These are phyloP conservation scores for Gnathonemus longibarbis DNA, from an alignment of 2,113 vertebrate species.

Conservation along the genomic window DNA sequence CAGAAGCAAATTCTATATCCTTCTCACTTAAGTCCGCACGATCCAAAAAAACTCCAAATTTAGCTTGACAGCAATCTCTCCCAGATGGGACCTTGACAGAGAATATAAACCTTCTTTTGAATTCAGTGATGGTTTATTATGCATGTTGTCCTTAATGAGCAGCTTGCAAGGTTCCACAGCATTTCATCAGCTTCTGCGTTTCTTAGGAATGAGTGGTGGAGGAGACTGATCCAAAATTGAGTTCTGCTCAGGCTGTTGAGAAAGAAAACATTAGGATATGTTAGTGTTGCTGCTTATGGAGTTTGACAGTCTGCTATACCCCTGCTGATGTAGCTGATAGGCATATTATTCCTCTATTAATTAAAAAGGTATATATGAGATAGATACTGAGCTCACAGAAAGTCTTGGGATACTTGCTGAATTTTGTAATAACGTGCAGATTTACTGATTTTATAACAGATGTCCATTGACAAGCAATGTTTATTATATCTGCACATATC, in stretches of 20 bases:
- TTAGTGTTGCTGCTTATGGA: not conserved
- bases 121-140: not conserved
- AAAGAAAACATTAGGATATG: constrained; percentile 1
- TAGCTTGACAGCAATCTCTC: not conserved
- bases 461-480: not conserved
- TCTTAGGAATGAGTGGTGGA: constrained; percentile 57
- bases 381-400: not conserved
- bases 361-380: not conserved
- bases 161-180: not conserved
- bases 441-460: too few relatives aligned
- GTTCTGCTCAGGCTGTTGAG: constrained; percentile 54
- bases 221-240: constrained; percentile 34
- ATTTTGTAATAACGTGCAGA: not conserved
- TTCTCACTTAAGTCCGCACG: not conserved
- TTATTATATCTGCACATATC: not conserved
- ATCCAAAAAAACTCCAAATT: too few relatives aligned
- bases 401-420: not conserved
- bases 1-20: not conserved
- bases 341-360: not conserved
- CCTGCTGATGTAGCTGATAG: not conserved
- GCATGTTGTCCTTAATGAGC: not conserved
- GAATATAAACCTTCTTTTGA: not conserved
- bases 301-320: not conserved
- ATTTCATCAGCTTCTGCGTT: constrained; percentile 42
- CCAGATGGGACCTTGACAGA: not conserved